Conservation (phyloP, 2,888 invertebrate genomes). For the Endomychus coccineus region DNA sequence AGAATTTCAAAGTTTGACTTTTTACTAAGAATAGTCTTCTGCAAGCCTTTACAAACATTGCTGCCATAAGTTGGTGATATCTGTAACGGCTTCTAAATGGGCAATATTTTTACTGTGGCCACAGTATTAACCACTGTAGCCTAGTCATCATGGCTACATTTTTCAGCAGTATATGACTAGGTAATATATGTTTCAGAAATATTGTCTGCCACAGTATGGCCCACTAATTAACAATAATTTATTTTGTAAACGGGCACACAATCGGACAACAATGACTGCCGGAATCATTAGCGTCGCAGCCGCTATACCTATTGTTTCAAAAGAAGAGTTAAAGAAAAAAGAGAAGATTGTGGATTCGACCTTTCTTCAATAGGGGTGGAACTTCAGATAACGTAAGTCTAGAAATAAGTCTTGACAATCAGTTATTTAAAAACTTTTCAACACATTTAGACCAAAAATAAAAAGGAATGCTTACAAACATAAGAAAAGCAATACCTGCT, state of each 20-base stretch:
- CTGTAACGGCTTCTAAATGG: slow-evolving; percentile 4
- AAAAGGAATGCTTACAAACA: slow-evolving; percentile 1
- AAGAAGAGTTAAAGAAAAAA: slow-evolving; percentile 7
- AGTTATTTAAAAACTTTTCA: too few species aligned
- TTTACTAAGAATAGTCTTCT: too few species aligned
- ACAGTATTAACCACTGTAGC: slow-evolving; percentile 4
- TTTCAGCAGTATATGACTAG: slow-evolving; percentile 7
- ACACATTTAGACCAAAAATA: slow-evolving; percentile 1
- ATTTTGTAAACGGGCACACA: slow-evolving; percentile 1
- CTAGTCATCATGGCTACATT: slow-evolving; percentile 6
- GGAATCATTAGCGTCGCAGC: slow-evolving; percentile 1
- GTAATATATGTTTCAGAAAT: slow-evolving; percentile 1
- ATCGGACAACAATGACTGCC: slow-evolving; percentile 4
- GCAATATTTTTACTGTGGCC: slow-evolving; percentile 7
- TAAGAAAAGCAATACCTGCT: too few species aligned
- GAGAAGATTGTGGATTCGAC: too few species aligned
- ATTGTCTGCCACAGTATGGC: slow-evolving; percentile 3
- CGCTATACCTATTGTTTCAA: slow-evolving; percentile 6
- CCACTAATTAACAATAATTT: background rate
- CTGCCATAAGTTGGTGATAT: background rate
- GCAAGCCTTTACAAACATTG: too few species aligned
- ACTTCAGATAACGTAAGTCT: slow-evolving; percentile 4
- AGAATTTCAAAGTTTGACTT: too few species aligned
- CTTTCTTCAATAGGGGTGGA: slow-evolving; percentile 2
- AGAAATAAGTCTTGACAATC: too few species aligned